A percentile compares a stretch with the other conserved stretches of the same genome.
phyloP scores from a whole-genome alignment of 1,140 invertebrate species.

The Stegodyphus mimosarum region DNA sequence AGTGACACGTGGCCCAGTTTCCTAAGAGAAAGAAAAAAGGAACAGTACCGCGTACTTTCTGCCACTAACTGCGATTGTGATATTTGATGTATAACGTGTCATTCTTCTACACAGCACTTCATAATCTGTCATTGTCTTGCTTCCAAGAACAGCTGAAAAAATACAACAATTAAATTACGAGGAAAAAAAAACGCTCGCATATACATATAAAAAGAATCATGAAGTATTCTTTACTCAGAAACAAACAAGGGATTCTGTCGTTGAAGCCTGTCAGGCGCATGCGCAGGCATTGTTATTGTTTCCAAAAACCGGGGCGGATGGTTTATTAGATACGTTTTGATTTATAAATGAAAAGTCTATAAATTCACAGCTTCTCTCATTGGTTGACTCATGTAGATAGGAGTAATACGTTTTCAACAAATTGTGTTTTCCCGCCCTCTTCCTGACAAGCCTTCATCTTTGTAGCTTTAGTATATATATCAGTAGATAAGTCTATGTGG shows the following conservation, averaged over 20 bases:
- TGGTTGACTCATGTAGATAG: background rate
- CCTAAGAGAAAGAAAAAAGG: background rate
- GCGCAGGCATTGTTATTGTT: constrained; percentile 17
- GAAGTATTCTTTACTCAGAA: background rate
- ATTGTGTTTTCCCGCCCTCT: too few relatives aligned
- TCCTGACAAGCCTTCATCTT: too few relatives aligned
- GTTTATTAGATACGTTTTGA: constrained; percentile 17
- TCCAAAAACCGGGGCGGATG: constrained; percentile 8
- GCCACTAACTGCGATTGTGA: constrained; percentile 11
- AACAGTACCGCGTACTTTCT: background rate
- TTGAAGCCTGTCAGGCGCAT: background rate
- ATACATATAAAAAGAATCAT: background rate
- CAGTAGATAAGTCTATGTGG: too few relatives aligned
- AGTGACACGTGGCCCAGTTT: constrained; percentile 24
- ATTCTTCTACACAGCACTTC: constrained; percentile 14
- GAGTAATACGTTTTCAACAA: background rate
- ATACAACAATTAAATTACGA: constrained; percentile 49
- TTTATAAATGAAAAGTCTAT: background rate
- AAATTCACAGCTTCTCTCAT: background rate
- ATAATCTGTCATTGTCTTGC: constrained; percentile 54
- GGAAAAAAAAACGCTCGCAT: constrained; percentile 2
- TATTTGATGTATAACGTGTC: constrained; percentile 40
- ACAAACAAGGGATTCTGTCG: background rate
- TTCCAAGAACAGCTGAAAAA: constrained; percentile 26
- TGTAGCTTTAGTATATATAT: too few relatives aligned